Evolutionary conservation across 2,888 invertebrate species (phyloP), one percentile per base, ranked within the genome.

Genomic region (Cerceris ruficornis): DNA sequence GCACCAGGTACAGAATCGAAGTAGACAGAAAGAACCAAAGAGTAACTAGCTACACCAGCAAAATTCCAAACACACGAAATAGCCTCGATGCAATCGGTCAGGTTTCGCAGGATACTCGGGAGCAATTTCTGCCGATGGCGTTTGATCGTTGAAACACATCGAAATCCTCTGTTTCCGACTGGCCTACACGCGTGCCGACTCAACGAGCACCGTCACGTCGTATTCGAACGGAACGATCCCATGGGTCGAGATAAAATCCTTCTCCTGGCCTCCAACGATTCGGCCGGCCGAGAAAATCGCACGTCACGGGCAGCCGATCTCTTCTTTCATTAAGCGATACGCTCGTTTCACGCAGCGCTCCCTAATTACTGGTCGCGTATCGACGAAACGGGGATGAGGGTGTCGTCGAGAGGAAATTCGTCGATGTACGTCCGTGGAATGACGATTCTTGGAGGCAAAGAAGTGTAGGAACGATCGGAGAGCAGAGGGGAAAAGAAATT

Each of bases 321-420:
- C 69, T 72, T 70, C 78, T 78, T 82, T 82, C 81, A 68, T 82
- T 78, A 72, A 75, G 4, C 75, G 81, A 69, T 69, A 69, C 67
- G 78, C 62, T 61, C 75, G 69, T 81, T 82, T 81, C 81, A 78
- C 81, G 81, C 81, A 81, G 71, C 66, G 70, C 57, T 72, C 78
- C 43, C 67, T 81, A 82, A 82, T 82, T 77, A 79, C 60, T 69
- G 64, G 57, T 58, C 64, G 41, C 62, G 71, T 73, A 17, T 57
- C 54, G 60, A 43, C 55, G 68, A 69, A 58, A 69, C 55, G 69
- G 57, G n/a, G 41, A 11, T 41, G 43, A 61, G 43, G 42, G 50
- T 50, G 50, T 54, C 43, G 39, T 60, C 17, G 54, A 6, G 9
- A 59, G 13, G 52, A 43, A 59, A 64, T 64, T 42, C 50, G 14